Percentiles rank a stretch among this genome's conserved stretches.
Conservation (phyloP, 2,797 vertebrate genomes). For the Hyperoplus immaculatus region DNA sequence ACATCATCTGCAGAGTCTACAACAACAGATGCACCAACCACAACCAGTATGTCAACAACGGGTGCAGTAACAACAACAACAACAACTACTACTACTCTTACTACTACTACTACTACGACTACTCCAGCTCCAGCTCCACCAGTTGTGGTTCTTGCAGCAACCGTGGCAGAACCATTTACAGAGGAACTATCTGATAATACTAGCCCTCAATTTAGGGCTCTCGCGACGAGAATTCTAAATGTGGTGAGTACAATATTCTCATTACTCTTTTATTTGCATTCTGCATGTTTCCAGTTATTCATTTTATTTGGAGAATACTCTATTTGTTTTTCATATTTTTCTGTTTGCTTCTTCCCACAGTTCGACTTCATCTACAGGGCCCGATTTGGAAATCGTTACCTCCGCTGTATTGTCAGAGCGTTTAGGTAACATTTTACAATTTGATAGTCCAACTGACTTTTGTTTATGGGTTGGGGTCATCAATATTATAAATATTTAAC, state of each 20-base stretch:
- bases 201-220: accelerated
- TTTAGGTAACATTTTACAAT: not conserved
- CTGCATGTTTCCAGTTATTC: not conserved
- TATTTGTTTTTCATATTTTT: not conserved
- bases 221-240: not conserved
- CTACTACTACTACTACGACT: no score
- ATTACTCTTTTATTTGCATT: not conserved
- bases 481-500: not conserved
- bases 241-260: constrained; percentile 23
- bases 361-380: not conserved
- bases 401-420: not conserved
- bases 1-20: not conserved
- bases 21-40: not conserved
- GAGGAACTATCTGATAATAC: accelerated
- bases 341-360: not conserved
- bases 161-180: not conserved
- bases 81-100: no score
- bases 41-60: no score
- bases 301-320: not conserved
- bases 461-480: not conserved
- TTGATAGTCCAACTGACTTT: not conserved
- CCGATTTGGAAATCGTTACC: not conserved
- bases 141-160: no score
- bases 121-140: no score
- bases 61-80: no score